Conservation (phyloP, 2,888 invertebrate species). For the Anagyrus pseudococci region DNA sequence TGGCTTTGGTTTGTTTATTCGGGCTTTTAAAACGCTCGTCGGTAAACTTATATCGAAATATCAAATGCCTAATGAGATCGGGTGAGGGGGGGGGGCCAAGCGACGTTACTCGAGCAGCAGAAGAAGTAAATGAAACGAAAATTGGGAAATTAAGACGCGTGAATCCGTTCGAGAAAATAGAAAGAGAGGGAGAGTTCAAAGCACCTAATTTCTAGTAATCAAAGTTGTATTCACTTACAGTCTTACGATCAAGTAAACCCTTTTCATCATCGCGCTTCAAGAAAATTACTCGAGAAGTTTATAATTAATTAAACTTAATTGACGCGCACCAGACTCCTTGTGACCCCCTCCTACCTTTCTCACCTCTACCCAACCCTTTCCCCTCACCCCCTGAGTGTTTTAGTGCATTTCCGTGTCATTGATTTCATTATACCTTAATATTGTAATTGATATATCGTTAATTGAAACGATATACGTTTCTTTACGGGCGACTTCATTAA, state of each 20-base stretch:
- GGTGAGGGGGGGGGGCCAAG: conserved; percentile 18
- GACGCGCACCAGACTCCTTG: conserved; percentile 1
- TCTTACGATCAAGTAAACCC: conserved; percentile 31
- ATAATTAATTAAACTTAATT: conserved; percentile 31
- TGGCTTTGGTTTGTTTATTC: no score
- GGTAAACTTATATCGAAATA: background rate
- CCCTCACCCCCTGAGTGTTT: no score
- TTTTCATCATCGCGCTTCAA: conserved; percentile 27
- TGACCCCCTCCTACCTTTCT: no score
- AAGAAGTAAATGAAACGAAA: conserved; percentile 25
- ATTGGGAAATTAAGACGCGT: conserved; percentile 32
- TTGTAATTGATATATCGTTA: no score
- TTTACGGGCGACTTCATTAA: no score
- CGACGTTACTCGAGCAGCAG: background rate
- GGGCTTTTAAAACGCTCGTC: no score
- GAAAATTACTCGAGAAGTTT: conserved; percentile 31
- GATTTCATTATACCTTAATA: no score
- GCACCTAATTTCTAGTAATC: conserved; percentile 52
- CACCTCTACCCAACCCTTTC: no score
- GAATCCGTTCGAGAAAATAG: conserved; percentile 49
- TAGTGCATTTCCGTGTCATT: no score
- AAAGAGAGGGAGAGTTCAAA: conserved; percentile 46
- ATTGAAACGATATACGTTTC: no score
- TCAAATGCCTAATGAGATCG: conserved; percentile 27
- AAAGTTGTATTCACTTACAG: conserved; percentile 51